Base-by-base conservation (phyloP, 92 coral and sea anemone genomes). In the Phenganax subtilis region DNA sequence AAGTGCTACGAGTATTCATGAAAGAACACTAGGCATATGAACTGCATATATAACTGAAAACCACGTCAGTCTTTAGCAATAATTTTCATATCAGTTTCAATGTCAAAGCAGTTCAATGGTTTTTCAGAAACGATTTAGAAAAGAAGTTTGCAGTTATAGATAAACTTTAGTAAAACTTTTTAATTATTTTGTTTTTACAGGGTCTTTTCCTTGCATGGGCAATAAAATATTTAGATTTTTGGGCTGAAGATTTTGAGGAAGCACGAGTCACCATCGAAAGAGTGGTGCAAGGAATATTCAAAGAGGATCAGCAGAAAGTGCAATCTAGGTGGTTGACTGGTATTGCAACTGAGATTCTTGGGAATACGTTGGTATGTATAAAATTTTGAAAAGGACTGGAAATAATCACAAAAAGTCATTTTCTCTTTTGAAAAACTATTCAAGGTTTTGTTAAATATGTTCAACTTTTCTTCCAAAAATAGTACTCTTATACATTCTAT, bases 311-410 rank as follows among this genome's bases (percentile, higher is more conserved):
- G 27, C 10, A 1, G 6, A 17, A 17, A n/a, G 11, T 28, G 47
- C 70, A 64, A 7, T 44, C 55, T 61, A 51, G 29, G 74, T 30
- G 73, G 84, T 51, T 29, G 11, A 80, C 54, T 44, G 84, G 75
- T 6, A 51, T 80, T 61, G 30, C 84, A 5, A 12, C 75, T 3
- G 70, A 52, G 57, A 54, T 80, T 6, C 14, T 80, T 57, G 84
- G 62, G 15, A 65, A 80, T 52, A 80, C 63, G n/a, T 44, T 80
- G 84, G 84, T 75, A 75, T 10, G 62, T 16, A 1, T 53, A 9
- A 27, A 78, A 1, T 12, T 9, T n/a, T 10, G 27, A 37, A 78
- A 78, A 17, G 51, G 44, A 54, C 16, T 29, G 29, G 52, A 8
- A 57, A 8, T 54, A 57, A 8, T 8, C 28, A 37, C 61, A 51